Percentiles rank a stretch among this genome's conserved stretches.
Evolutionary conservation across 2,797 vertebrate species (phyloP).

Genomic region (Eupleurogrammus muticus): DNA sequence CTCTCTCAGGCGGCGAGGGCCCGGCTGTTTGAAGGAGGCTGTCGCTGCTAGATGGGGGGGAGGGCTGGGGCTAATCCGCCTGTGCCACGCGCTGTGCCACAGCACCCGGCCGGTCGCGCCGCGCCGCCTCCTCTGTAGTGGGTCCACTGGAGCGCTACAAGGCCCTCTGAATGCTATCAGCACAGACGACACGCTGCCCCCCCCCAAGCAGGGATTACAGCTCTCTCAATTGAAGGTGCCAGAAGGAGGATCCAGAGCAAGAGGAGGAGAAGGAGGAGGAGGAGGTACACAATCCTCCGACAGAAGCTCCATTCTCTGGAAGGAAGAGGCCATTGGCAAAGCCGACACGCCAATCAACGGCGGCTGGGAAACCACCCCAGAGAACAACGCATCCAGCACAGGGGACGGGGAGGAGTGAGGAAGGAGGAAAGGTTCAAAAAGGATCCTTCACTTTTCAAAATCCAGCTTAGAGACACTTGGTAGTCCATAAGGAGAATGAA

Average conservation of each 20-base stretch:
- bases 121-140: slow-evolving; percentile 72
- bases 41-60: slow-evolving; percentile 61
- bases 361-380: slow-evolving; percentile 67
- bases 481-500: slow-evolving; percentile 65
- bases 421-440: slow-evolving; percentile 46
- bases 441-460: slow-evolving; percentile 66
- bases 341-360: slow-evolving; percentile 71
- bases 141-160: slow-evolving; percentile 75
- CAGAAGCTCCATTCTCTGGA: slow-evolving; percentile 69
- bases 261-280: slow-evolving; percentile 68
- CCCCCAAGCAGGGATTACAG: slow-evolving; percentile 83
- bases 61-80: slow-evolving; percentile 75
- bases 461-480: slow-evolving; percentile 63
- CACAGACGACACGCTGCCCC: slow-evolving; percentile 81
- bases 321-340: slow-evolving; percentile 73
- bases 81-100: slow-evolving; percentile 71
- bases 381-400: slow-evolving; percentile 50
- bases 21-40: slow-evolving; percentile 67
- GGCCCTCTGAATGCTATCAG: slow-evolving; percentile 84
- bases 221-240: slow-evolving; percentile 76
- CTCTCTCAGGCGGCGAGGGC: slow-evolving; percentile 57
- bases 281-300: slow-evolving; percentile 71
- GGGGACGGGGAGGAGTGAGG: slow-evolving; percentile 48
- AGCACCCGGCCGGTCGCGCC: slow-evolving; percentile 76
- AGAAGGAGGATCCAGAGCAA: slow-evolving; percentile 72